Percentiles rank a stretch among this genome's conserved stretches.
These are phyloP conservation scores for Coracias cyanogaster DNA, from an alignment of 2,797 vertebrate species.

Conservation along the genomic window DNA sequence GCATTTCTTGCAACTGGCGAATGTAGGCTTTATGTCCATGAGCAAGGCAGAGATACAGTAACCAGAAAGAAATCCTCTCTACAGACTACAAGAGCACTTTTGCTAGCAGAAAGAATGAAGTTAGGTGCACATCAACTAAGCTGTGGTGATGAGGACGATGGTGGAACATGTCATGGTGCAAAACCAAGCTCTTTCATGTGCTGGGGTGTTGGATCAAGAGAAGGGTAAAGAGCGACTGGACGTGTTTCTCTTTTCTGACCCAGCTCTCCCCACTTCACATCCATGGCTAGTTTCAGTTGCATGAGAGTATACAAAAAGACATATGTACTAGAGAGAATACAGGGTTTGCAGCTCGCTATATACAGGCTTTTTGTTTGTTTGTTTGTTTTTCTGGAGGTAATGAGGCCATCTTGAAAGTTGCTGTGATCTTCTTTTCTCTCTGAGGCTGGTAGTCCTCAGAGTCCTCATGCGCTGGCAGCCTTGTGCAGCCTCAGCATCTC, in stretches of 20 bases:
- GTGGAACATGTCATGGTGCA: background rate
- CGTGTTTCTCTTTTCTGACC: background rate
- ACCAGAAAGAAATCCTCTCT: background rate
- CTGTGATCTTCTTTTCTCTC: background rate
- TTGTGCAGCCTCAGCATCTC: background rate
- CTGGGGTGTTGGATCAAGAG: background rate
- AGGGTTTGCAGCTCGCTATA: background rate
- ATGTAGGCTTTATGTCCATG: background rate
- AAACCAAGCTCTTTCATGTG: background rate
- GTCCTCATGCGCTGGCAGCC: accelerated
- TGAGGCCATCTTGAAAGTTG: background rate
- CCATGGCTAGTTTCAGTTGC: background rate
- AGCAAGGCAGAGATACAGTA: background rate
- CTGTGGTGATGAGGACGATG: accelerated
- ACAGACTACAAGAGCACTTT: background rate
- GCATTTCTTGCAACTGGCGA: background rate
- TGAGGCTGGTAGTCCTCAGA: background rate
- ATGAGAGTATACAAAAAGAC: background rate
- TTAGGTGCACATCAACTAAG: background rate
- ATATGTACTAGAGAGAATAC: accelerated
- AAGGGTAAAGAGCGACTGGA: accelerated
- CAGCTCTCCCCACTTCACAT: background rate
- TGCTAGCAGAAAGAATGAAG: background rate
- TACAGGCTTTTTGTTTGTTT: background rate
- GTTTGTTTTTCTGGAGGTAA: background rate